These are phyloP conservation scores for Mobula hypostoma DNA, from an alignment of 2,113 vertebrate species.

Conservation along the genomic window DNA sequence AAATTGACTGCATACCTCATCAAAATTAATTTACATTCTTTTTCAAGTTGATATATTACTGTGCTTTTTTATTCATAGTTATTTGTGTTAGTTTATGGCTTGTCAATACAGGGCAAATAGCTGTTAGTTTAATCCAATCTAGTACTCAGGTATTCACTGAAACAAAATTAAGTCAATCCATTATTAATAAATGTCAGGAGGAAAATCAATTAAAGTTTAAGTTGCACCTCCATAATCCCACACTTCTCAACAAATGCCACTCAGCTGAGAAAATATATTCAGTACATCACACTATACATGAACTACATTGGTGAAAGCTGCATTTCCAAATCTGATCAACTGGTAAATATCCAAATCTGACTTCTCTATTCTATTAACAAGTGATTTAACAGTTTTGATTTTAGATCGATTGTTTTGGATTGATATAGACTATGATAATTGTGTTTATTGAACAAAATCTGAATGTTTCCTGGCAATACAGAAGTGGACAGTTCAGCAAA, in stretches of 20 bases:
- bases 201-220: background rate
- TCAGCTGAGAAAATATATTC: background rate
- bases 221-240: background rate
- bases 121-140: background rate
- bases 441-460: background rate
- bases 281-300: background rate
- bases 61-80: background rate
- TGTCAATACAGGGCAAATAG: background rate
- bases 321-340: background rate
- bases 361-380: background rate
- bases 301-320: background rate
- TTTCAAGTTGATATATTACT: background rate
- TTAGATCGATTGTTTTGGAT: background rate
- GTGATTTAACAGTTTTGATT: background rate
- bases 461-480: background rate
- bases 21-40: conserved; percentile 2
- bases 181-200: background rate
- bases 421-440: background rate
- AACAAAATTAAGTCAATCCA: background rate
- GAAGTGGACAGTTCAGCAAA: background rate
- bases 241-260: background rate
- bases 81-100: background rate
- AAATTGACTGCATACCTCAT: conserved; percentile 6
- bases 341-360: background rate
- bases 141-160: background rate